Evolutionary conservation across 1,140 invertebrate species (phyloP), one percentile per base, ranked within the genome.

Genomic region (Brachionus sp.): DNA sequence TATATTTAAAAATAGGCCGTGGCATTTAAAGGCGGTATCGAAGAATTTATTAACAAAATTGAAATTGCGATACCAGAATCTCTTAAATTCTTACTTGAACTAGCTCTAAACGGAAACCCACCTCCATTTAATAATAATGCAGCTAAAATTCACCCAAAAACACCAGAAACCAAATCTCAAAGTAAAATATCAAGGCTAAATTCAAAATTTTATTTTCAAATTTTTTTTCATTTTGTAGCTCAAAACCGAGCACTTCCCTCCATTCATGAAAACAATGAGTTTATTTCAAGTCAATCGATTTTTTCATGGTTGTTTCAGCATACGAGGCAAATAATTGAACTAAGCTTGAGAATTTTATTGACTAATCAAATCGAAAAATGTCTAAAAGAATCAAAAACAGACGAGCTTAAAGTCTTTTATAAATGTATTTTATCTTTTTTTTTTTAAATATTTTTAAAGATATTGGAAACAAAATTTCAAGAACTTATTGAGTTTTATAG

Each of bases 301-400:
- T 80, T 80, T 44, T 80, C 77, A 6, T 80, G 77, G 77, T 33
- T 80, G 10, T 80, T 80, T 9, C 29, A 16, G 7, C 50, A 57
- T 62, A 16, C 77, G 3, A 25, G n/a, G 7, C 77, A 80, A 66
- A 80, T 66, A 19, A 80, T 80, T 37, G 46, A 80, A 12, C 13
- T 66, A 23, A 42, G 77, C 35, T 66, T 80, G 37, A 80, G 57
- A 37, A 62, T 80, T 44, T 35, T 57, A 16, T 62, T 80, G 0
- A 80, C 50, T 29, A 80, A 35, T 29, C 70, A 75, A 75, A 75
- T 75, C 6, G 70, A 75, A 29, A 25, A 23, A 2, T 25, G 42
- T 33, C 7, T 75, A 46, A 75, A 75, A 75, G 70, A 75, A 46
- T 44, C 70, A 4, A 75, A 75, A 75, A 75, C 33, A 25, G 70